Evolutionary conservation across 2,888 invertebrate species (phyloP), one percentile per base, ranked within the genome.

Genomic region (Agrochola lota): DNA sequence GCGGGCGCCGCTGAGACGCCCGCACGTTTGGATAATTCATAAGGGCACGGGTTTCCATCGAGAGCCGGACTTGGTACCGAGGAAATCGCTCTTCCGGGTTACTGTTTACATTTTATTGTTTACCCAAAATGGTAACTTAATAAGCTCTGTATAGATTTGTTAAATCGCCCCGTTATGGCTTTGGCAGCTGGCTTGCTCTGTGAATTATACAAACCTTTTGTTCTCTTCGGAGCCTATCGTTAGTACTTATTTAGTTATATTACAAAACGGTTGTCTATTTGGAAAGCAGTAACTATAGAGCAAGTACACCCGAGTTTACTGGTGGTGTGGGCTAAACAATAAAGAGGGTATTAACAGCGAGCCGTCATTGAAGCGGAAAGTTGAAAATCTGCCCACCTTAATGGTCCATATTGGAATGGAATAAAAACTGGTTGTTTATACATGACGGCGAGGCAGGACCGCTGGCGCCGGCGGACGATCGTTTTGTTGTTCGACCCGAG

Each of bases 1-100:
- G 88, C 89, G 84, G 91, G 93, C 94, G 94, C 93, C 95, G 94
- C 93, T 92, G 86, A 88, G 95, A 91, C 95, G 95, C 93, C 91
- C 88, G 89, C 85, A 85, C 92, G 90, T 93, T 95, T 96, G 96
- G 95, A 93, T 96, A 95, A 96, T 96, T 96, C 96, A 96, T 96
- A 94, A 95, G 94, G 92, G 92, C 92, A 90, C 91, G 88, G 88
- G 92, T 90, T 90, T 91, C 91, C 90, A 89, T 88, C 87, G 75
- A 81, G 83, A 83, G 85, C 80, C 88, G 86, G 88, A 86, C 90
- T 88, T 85, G 82, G 91, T 90, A 87, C 88, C 86, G 86, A 90
- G 88, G 88, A 87, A 86, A 89, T 87, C 85, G 84, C 77, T 91
- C 92, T 95, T 95, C 95, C 94, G 93, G 93, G 91, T 91, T 86